phyloP scores from a whole-genome alignment of 2,888 invertebrate genomes.

The Mimachlamys varia region DNA sequence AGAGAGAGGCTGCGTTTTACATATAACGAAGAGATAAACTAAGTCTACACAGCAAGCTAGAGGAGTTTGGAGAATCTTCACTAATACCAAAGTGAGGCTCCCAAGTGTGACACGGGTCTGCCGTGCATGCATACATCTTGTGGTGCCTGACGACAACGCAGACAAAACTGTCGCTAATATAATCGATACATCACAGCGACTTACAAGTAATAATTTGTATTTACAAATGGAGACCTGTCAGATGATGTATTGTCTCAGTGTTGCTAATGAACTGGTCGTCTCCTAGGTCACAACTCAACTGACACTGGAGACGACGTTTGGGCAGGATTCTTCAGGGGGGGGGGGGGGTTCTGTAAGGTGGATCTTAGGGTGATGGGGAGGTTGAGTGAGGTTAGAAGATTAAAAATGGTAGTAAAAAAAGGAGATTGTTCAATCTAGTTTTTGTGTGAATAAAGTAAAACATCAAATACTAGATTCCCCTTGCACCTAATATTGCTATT shows the following conservation, averaged over 20 bases:
- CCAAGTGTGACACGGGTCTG: neutral
- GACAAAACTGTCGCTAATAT: conserved; percentile 17
- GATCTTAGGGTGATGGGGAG: neutral
- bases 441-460: too few species aligned
- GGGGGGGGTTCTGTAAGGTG: neutral
- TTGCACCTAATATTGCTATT: too few species aligned
- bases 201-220: conserved; percentile 34
- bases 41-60: neutral
- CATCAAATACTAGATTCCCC: too few species aligned
- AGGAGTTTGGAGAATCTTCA: neutral
- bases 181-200: conserved; percentile 17
- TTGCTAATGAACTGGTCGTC: neutral
- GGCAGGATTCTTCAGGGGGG: neutral
- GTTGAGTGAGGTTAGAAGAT: too few species aligned
- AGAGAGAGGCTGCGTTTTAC: neutral
- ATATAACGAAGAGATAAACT: neutral
- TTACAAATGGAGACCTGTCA: conserved; percentile 5
- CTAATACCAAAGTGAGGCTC: neutral
- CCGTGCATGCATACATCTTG: neutral
- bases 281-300: neutral
- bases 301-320: neutral
- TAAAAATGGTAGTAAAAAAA: too few species aligned
- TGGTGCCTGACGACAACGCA: neutral
- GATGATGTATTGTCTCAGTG: conserved; percentile 7
- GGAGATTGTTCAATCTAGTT: too few species aligned